Base-by-base conservation (phyloP, 2,113 vertebrate species). In the Jacana jacana region DNA sequence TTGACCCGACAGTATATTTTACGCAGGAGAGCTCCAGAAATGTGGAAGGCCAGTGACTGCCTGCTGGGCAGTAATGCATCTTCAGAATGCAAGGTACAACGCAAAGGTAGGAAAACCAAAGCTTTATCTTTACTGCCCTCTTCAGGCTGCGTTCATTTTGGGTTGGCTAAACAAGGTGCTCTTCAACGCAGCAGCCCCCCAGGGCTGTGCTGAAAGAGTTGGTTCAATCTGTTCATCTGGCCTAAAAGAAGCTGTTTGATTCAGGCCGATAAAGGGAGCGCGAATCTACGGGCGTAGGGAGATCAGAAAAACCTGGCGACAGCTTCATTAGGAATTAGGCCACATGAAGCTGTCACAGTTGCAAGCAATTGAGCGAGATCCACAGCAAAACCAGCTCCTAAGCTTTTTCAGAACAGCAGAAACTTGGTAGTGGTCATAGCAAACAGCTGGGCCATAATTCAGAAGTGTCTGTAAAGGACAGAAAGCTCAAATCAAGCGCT, bases 121-220 rank as follows among this genome's bases (percentile, higher is more conserved):
- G 77, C 85, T 97, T 92, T 97, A 93, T 58, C 88, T 97, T 85
- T 96, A 97, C 97, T 98, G 98, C 95, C 98, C 97, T 97, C 98
- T 98, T 97, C 97, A 97, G 98, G 97, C 57, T 35, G 30, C 4
- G 64, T 23, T 55, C 11, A 66, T 46, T 48, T 88, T 14, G 77
- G 6, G 9, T 46, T 70, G 75, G 20, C 35, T 52, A 40, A 57
- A 39, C 5, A 58, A 54, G 23, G 27, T 2, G 13, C 5, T 37
- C 14, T 44, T 52, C 64, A 81, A 42, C 48, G 49, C 35, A 75
- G 68, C 39, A 76, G 46, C 35, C 81, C 49, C 33, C 58, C 5
- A 60, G 30, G 63, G n/a, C 6, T 22, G 10, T 28, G 39, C 9
- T 69, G 54, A 93, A 84, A 46, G n/a, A 54, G 20, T 66, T 55